A percentile compares a stretch with the other conserved stretches of the same genome.
Evolutionary conservation across 2,888 invertebrate species (phyloP).

Genomic region (Epinotia bilunana): DNA sequence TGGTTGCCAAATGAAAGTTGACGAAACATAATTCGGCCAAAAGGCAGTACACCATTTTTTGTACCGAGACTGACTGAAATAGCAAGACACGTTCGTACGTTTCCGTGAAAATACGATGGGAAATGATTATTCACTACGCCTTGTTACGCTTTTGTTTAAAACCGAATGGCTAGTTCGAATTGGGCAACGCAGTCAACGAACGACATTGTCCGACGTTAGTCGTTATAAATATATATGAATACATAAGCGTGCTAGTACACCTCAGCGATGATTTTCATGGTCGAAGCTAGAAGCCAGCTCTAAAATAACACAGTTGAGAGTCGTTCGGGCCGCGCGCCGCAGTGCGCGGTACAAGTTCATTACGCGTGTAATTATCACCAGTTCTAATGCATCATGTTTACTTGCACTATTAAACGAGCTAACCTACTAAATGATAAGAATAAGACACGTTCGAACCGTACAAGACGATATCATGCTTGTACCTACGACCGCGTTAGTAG

Average conservation of each 20-base stretch:
- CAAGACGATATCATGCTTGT: not conserved
- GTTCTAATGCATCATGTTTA: constrained; percentile 27
- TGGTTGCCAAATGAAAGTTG: too few relatives aligned
- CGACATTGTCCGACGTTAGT: constrained; percentile 65
- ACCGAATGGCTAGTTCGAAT: constrained; percentile 53
- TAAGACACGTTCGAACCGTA: not conserved
- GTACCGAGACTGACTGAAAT: too few relatives aligned
- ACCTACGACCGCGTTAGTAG: not conserved
- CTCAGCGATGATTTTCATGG: constrained; percentile 77
- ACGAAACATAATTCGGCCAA: too few relatives aligned
- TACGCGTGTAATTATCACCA: constrained; percentile 62
- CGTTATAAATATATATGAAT: constrained; percentile 53
- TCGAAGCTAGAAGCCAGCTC: constrained; percentile 69
- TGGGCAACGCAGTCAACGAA: constrained; percentile 67
- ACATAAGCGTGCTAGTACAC: constrained; percentile 54
- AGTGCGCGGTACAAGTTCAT: constrained; percentile 57
- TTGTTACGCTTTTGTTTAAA: constrained; percentile 52
- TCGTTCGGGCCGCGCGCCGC: constrained; percentile 71
- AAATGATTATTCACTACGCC: too few relatives aligned
- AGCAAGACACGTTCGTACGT: too few relatives aligned
- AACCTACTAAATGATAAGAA: constrained; percentile 8
- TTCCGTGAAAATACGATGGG: too few relatives aligned
- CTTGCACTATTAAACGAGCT: constrained; percentile 22
- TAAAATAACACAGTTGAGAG: constrained; percentile 82
- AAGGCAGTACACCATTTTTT: too few relatives aligned